Evolutionary conservation across 1,140 invertebrate genomes (phyloP), one percentile per base, ranked within the genome.

Genomic region (Leguminivora glycinivorella): DNA sequence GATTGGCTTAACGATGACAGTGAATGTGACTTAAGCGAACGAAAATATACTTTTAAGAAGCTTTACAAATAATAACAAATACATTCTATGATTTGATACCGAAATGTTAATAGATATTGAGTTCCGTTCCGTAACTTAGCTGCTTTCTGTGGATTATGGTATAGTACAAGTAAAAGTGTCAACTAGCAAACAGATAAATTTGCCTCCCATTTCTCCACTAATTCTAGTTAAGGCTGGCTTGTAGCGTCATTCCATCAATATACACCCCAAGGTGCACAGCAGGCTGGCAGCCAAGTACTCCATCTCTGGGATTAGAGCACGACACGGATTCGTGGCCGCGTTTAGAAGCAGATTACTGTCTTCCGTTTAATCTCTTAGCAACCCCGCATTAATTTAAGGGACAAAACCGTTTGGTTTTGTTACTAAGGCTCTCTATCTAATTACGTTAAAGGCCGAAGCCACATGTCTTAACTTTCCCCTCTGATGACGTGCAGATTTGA

Each of bases 311-410:
- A 83, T 88, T 85, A 87, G 73, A 72, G 73, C 73, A 56, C 75
- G 78, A 80, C 78, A 79, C 75, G 82, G 81, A 84, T 81, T 80
- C 83, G 79, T 83, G 85, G 83, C 78, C 72, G 68, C 75, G 71
- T 77, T 79, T 81, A 80, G 82, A 83, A 85, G 84, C 82, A 83
- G 83, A 83, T 86, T 79, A 72, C 80, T 80, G 88, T 84, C 85
- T 87, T 83, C 81, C 79, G 71, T 74, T 72, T 85, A 84, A 84
- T 87, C 77, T 75, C 74, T 72, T 66, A 70, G 72, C 70, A 79
- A 76, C 81, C 67, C 73, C 70, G 26, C 70, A 72, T 81, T 82
- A 73, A 77, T 75, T 52, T 70, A 67, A 66, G 69, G 34, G 66
- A 31, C 58, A 31, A 26, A 6, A 72, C 31, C 40, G 58, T 70